Evolutionary conservation across 1,140 invertebrate genomes (phyloP), one percentile per base, ranked within the genome.

Genomic region (Drosophila seguyi): DNA sequence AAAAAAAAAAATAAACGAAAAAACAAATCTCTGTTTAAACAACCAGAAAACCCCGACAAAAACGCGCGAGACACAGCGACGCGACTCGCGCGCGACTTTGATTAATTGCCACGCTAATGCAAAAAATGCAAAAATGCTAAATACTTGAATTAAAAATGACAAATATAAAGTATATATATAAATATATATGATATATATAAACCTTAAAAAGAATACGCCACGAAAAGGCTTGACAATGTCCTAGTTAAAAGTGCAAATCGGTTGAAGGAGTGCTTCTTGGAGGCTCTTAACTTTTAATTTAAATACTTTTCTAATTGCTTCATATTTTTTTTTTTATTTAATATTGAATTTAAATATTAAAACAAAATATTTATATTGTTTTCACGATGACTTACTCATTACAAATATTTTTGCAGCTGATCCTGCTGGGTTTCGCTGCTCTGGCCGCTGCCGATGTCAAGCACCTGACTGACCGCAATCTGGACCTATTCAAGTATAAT

Each of bases 401-500:
- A n/a, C 8, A 10, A 25, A 0, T 16, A 45, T n/a, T n/a, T 47
- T 47, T 65, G 29, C 38, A 67, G 63, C 52, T 92, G 79, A 68
- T 92, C 62, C 39, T 92, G 63, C 61, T 92, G 50, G 85, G 80
- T 61, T 77, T 88, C 56, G 84, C 82, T 56, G 73, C 79, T 61
- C 65, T 86, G 73, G 69, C 77, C 11, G 44, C 74, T 18, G 91
- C 91, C 66, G 91, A 91, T 72, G 84, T 88, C 18, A 92, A 92
- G 56, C 91, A 91, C 48, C 53, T 91, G 65, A 86, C 81, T 58
- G 87, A 92, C 59, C 87, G 87, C 50, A 92, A 92, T 61, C 39
- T 90, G 58, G 87, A 92, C 45, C 66, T 92, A n/a, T 92, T 92
- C 71, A 92, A 92, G 75, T 92, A 92, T 42, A 73, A 92, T 71